Percentiles rank a stretch among this genome's conserved stretches.
Evolutionary conservation across 2,888 invertebrate genomes (phyloP).

Genomic region (Cheilosia soror): DNA sequence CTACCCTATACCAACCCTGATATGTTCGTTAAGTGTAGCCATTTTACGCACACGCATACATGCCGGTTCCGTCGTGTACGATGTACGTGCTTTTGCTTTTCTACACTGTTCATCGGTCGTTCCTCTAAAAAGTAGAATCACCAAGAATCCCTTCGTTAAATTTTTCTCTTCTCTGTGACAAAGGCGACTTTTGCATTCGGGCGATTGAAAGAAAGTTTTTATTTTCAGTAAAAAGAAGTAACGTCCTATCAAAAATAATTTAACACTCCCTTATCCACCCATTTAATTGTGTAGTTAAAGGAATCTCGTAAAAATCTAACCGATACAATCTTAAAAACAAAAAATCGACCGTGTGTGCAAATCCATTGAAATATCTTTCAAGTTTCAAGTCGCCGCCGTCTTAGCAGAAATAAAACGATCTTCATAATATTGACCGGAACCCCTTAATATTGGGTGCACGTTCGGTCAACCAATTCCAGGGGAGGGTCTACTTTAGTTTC

Average conservation of each 20-base stretch:
- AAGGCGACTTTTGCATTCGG: constrained; percentile 74
- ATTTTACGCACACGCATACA: constrained; percentile 67
- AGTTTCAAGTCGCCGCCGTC: constrained; percentile 39
- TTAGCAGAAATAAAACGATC: constrained; percentile 40
- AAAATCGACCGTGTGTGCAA: constrained; percentile 64
- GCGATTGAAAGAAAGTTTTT: constrained; percentile 72
- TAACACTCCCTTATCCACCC: constrained; percentile 36
- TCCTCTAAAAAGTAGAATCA: constrained; percentile 54
- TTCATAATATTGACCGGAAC: constrained; percentile 69
- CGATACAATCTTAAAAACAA: constrained; percentile 25
- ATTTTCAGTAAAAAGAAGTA: constrained; percentile 71
- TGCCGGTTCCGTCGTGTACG: constrained; percentile 1
- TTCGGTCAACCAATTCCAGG: constrained; percentile 2
- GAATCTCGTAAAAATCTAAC: constrained; percentile 29
- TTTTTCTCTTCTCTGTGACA: constrained; percentile 74
- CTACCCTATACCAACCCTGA: constrained; percentile 39
- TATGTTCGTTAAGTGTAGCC: constrained; percentile 60
- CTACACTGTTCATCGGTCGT: constrained; percentile 54
- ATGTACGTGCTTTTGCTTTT: constrained; percentile 31
- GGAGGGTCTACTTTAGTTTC: constrained; percentile 1
- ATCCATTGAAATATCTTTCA: constrained; percentile 20
- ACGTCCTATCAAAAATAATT: constrained; percentile 58
- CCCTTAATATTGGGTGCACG: constrained; percentile 13
- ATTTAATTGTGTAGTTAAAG: constrained; percentile 51
- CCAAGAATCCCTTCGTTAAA: constrained; percentile 72